Evolutionary conservation across 2,888 invertebrate species (phyloP), one percentile per base, ranked within the genome.

Genomic region (Malthinus seriepunctatus): DNA sequence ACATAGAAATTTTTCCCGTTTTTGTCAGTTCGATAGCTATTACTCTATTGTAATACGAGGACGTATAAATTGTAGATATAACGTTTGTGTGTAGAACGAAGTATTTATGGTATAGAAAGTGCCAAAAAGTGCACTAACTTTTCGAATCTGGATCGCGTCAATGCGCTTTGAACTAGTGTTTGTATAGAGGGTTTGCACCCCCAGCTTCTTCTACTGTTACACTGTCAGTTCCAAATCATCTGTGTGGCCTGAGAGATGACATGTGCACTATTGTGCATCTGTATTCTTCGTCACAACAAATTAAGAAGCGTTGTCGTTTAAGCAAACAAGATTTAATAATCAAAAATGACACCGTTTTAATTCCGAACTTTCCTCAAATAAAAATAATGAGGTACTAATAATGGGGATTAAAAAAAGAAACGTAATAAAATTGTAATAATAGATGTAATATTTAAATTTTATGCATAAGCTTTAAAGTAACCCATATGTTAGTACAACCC

Each of bases 401-500:
- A 32, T 32, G 11, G 32, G 11, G 10, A 23, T n/a, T 32, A 9
- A 32, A 23, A 45, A 23, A 23, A 23, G 23, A 23, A 23, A 23
- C 5, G 39, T 23, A 39, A 39, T 42, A 42, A 42, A 39, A 39
- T 32, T 31, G 45, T 32, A 32, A 32, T 37, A 47, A 47, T 12
- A 34, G 33, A 31, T 39, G 39, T 23, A 12, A 33, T 37, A 67
- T 69, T 69, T 67, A 67, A 73, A 71, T 72, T 70, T 71, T 71
- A 67, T 64, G 67, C 69, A 71, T 71, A 66, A 64, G 67, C 69
- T 73, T 73, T 73, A 72, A 75, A 73, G 67, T 72, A 66, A 71
- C 71, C 72, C 73, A 72, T 73, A 73, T 73, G 73, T 70, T 70
- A 69, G 67, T 52, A 48, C 38, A 59, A 53, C 50, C 59, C 51